Evolutionary conservation across 2,888 invertebrate species (phyloP).

Genomic region (Acanthosoma haemorrhoidale): DNA sequence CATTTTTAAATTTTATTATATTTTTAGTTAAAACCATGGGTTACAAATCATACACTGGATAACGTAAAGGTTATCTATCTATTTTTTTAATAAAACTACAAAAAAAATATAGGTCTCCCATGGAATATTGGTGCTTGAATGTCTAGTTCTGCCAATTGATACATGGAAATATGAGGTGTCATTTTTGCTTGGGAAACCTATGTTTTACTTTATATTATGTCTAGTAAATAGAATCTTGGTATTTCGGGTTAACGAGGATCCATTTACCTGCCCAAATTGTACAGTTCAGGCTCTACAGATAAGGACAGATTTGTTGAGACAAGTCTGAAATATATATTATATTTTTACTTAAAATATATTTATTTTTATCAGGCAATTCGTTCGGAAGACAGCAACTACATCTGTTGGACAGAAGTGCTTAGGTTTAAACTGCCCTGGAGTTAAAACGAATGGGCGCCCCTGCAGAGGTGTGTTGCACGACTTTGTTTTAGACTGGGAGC

Average conservation of each 20-base stretch:
- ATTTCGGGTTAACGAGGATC: no score
- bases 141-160: no score
- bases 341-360: neutral
- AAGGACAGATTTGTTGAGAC: neutral
- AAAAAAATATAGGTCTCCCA: no score
- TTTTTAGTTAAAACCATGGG: neutral
- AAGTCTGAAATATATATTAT: neutral
- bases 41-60: neutral
- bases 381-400: constrained; percentile 66
- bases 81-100: no score
- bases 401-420: constrained; percentile 72
- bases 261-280: neutral
- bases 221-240: no score
- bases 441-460: constrained; percentile 57
- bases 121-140: no score
- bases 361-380: constrained; percentile 62
- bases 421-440: constrained; percentile 60
- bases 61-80: neutral
- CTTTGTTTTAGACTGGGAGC: constrained; percentile 96
- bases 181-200: no score
- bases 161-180: no score
- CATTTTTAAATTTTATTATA: neutral
- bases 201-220: no score
- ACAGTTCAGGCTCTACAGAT: neutral
- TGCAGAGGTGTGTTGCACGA: constrained; percentile 85